These are phyloP conservation scores for Germaria angustata DNA, from an alignment of 2,888 invertebrate species.

Conservation along the genomic window DNA sequence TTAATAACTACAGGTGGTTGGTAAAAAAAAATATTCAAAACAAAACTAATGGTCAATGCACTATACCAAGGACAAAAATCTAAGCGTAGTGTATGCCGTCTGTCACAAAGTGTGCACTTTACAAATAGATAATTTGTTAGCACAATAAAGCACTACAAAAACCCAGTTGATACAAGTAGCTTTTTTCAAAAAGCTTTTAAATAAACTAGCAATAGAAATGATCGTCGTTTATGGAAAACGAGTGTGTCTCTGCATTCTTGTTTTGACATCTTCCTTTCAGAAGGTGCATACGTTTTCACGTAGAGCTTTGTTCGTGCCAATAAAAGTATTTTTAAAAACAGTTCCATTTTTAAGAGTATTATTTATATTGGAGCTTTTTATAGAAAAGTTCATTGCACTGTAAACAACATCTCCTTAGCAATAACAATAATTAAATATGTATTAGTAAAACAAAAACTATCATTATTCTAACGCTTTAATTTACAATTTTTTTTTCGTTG, in stretches of 20 bases:
- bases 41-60: slow-evolving; percentile 40
- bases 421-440: background rate
- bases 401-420: slow-evolving; percentile 2
- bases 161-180: background rate
- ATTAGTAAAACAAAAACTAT: background rate
- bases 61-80: slow-evolving; percentile 51
- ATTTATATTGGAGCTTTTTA: too few species aligned
- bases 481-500: background rate
- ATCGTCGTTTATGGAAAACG: background rate
- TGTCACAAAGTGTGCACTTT: background rate
- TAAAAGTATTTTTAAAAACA: too few species aligned
- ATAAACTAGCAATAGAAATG: background rate
- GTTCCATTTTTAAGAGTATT: too few species aligned
- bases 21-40: background rate
- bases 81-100: background rate
- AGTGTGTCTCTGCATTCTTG: background rate
- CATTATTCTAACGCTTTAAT: background rate
- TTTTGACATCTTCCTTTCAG: background rate
- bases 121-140: background rate
- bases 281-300: too few species aligned
- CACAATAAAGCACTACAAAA: background rate
- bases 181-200: background rate
- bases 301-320: too few species aligned
- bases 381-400: slow-evolving; percentile 37
- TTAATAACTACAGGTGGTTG: slow-evolving; percentile 26